Evolutionary conservation across 2,888 invertebrate species (phyloP), one percentile per base, ranked within the genome.

Genomic region (Horisme vitalbata): DNA sequence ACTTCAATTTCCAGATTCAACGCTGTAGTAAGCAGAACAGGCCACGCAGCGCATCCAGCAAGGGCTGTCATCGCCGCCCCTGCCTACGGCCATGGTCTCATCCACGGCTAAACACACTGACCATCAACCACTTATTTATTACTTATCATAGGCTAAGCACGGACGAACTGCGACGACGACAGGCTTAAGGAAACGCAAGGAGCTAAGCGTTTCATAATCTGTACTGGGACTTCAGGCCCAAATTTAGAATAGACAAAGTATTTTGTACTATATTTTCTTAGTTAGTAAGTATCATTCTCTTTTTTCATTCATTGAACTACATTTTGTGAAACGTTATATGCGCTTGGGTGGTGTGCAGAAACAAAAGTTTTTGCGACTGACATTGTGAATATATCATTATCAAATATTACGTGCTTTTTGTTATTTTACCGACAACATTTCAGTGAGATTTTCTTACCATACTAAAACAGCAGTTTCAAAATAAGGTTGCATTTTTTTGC

Each of bases 1-100:
- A 2, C 2, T 23, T n/a, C 4, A 3, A 4, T 23, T 23, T 23
- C n/a, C 67, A 92, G 92, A 44, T 92, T 92, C 76, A 92, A 92
- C 68, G 92, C 92, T 0, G 86, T 92, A 8, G 92, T 92, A 0
- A 91, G 90, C 75, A 87, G 90, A 64, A 75, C 81, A 52, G 92
- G 92, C 1, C 92, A 92, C 49, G 91, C 91, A 0, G 85, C 84
- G 41, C 91, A 92, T 57, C 91, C 91, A 2, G 90, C 80, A 0
- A 70, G 69, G 15, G 74, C 47, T 0, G 47, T 76, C 14, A 71
- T 81, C 8, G 79, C 83, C 5, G 87, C 86, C 1, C 85, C 86
- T 0, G 81, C 79, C 6, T 56, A 64, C 18, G 79, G 69, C 11
- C 86, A 86, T 50, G 89, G 87, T 23, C 74, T 73, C 39, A 56